Evolutionary conservation across 2,797 vertebrate genomes (phyloP).

Genomic region (Apogon talboti): DNA sequence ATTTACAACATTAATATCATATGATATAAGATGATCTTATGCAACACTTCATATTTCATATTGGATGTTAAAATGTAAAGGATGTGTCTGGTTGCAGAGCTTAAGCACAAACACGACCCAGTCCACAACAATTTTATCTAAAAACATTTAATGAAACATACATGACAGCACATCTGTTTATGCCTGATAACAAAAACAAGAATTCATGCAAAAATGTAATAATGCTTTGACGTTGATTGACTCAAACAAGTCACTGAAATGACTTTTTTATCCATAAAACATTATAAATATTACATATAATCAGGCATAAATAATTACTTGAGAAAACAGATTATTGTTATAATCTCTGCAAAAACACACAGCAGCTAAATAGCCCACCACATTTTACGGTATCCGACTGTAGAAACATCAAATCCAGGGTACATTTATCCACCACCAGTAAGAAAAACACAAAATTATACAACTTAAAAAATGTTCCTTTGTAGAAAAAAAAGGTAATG

Average conservation of each 20-base stretch:
- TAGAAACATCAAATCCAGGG: slow-evolving; percentile 9
- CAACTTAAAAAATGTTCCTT: neutral
- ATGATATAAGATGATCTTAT: too few relatives aligned
- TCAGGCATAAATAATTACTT: slow-evolving; percentile 18
- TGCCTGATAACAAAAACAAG: too few relatives aligned
- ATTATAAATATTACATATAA: slow-evolving; percentile 34
- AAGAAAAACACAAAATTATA: slow-evolving; percentile 8
- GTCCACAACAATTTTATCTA: slow-evolving; percentile 16
- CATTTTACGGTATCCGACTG: slow-evolving; percentile 5
- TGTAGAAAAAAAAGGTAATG: neutral
- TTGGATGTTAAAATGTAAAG: too few relatives aligned
- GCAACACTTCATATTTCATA: too few relatives aligned
- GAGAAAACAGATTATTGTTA: neutral
- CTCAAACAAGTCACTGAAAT: too few relatives aligned
- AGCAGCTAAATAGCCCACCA: neutral
- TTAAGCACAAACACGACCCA: neutral
- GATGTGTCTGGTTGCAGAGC: too few relatives aligned
- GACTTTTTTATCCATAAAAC: neutral
- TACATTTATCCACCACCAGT: slow-evolving; percentile 32
- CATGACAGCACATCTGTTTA: neutral
- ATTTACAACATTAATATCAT: too few relatives aligned
- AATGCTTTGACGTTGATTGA: too few relatives aligned
- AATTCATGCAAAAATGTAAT: too few relatives aligned
- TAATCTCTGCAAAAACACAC: slow-evolving; percentile 4
- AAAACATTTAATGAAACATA: slow-evolving; percentile 39